Evolutionary conservation across 2,113 vertebrate genomes (phyloP).

Genomic region (Zosterops japonicus): DNA sequence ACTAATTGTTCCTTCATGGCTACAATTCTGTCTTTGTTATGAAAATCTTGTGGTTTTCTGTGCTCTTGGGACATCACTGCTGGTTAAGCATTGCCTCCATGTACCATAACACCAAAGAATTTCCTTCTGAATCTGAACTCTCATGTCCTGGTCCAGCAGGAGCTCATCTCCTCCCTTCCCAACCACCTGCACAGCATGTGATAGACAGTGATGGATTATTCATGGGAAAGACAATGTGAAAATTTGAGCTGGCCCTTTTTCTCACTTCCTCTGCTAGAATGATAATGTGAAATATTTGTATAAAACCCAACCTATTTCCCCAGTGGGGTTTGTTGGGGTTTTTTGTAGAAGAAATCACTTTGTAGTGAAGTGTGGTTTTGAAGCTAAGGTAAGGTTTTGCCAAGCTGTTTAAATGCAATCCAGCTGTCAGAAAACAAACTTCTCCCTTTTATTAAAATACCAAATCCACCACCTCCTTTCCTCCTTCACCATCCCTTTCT

Average conservation of each 20-base stretch:
- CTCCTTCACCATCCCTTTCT: not conserved
- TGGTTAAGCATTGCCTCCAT: not conserved
- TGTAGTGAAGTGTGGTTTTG: not conserved
- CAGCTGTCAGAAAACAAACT: not conserved
- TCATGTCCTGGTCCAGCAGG: not conserved
- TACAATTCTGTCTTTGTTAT: not conserved
- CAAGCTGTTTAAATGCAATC: not conserved
- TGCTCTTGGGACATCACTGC: not conserved
- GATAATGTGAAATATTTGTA: not conserved
- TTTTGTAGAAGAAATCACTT: not conserved
- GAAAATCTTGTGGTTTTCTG: not conserved
- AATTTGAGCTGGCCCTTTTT: not conserved
- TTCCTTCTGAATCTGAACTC: not conserved
- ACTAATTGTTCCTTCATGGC: not conserved
- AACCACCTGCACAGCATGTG: accelerated
- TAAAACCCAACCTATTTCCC: not conserved
- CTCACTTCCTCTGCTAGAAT: not conserved
- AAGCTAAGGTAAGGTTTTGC: not conserved
- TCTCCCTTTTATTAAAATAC: not conserved
- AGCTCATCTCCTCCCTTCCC: not conserved
- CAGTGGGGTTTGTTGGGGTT: accelerated
- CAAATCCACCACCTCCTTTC: not conserved
- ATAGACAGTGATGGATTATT: not conserved
- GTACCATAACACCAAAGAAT: not conserved
- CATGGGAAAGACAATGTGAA: not conserved